These are phyloP conservation scores for Tetragonisca angustula DNA, from an alignment of 2,888 invertebrate genomes.

Conservation along the genomic window DNA sequence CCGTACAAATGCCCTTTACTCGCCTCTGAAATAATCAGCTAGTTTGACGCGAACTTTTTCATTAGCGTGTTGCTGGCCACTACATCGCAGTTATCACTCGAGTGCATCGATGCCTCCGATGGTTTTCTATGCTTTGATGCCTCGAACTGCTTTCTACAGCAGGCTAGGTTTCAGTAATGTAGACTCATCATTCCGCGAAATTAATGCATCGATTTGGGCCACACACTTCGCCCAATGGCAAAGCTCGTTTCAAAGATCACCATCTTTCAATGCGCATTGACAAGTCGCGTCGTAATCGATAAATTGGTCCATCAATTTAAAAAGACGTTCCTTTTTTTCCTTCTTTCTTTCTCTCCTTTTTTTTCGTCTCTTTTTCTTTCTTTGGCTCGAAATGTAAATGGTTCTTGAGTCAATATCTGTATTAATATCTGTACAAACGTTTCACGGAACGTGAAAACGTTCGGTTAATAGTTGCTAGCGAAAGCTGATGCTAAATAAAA, in stretches of 20 bases:
- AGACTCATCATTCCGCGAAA: conserved; percentile 14
- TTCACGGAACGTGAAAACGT: neutral
- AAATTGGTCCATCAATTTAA: conserved; percentile 40
- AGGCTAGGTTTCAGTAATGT: neutral
- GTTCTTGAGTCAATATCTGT: neutral
- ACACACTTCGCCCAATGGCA: neutral
- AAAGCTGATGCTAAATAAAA: too few relatives aligned
- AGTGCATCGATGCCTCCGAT: conserved; percentile 3
- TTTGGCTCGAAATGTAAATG: neutral
- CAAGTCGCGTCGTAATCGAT: neutral
- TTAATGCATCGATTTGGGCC: conserved; percentile 45
- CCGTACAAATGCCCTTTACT: too few relatives aligned
- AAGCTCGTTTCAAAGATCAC: neutral
- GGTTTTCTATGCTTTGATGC: conserved; percentile 20
- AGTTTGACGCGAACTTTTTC: conserved; percentile 10
- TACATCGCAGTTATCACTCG: conserved; percentile 25
- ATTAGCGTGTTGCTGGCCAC: neutral
- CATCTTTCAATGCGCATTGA: neutral
- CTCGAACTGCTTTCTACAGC: neutral
- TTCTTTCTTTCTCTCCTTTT: too few relatives aligned
- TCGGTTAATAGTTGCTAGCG: neutral
- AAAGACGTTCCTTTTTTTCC: too few relatives aligned
- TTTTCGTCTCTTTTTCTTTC: too few relatives aligned
- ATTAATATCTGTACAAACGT: neutral
- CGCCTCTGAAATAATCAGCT: neutral